Percentiles rank a stretch among this genome's conserved stretches.
Conservation (phyloP, 2,888 invertebrate species). For the Apomyelois bistriatella region DNA sequence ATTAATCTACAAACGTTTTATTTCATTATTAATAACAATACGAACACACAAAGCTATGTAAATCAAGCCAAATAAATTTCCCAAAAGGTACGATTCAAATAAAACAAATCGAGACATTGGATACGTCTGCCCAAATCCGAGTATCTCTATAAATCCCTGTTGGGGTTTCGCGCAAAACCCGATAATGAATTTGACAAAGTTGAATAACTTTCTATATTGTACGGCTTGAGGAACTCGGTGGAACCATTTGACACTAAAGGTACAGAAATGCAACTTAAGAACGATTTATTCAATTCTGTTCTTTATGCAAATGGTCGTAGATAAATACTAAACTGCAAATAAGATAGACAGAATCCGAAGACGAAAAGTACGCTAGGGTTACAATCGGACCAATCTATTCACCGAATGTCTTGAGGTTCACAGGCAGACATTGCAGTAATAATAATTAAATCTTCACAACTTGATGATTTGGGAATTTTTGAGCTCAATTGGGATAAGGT, state of each 20-base stretch:
- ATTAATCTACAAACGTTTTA: too few relatives aligned
- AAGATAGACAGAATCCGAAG: too few relatives aligned
- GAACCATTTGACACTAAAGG: neutral
- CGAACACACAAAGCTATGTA: neutral
- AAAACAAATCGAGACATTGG: conserved; percentile 7
- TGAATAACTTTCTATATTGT: conserved; percentile 6
- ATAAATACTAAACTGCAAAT: too few relatives aligned
- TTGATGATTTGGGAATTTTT: too few relatives aligned
- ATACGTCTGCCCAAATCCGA: conserved; percentile 3
- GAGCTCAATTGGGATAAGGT: too few relatives aligned
- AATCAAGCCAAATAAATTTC: neutral
- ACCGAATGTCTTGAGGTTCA: too few relatives aligned
- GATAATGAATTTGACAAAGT: conserved; percentile 11
- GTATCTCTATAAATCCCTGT: conserved; percentile 2
- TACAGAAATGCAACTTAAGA: neutral
- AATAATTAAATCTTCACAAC: too few relatives aligned
- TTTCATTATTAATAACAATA: conserved; percentile 1
- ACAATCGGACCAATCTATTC: too few relatives aligned
- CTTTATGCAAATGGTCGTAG: neutral
- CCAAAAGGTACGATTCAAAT: neutral
- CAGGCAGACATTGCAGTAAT: too few relatives aligned
- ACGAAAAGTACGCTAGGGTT: too few relatives aligned
- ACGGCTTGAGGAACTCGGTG: neutral
- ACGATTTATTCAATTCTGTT: neutral
- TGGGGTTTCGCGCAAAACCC: conserved; percentile 1